Evolutionary conservation across 2,797 vertebrate species (phyloP), one percentile per base, ranked within the genome.

Genomic region (Pygocentrus nattereri): DNA sequence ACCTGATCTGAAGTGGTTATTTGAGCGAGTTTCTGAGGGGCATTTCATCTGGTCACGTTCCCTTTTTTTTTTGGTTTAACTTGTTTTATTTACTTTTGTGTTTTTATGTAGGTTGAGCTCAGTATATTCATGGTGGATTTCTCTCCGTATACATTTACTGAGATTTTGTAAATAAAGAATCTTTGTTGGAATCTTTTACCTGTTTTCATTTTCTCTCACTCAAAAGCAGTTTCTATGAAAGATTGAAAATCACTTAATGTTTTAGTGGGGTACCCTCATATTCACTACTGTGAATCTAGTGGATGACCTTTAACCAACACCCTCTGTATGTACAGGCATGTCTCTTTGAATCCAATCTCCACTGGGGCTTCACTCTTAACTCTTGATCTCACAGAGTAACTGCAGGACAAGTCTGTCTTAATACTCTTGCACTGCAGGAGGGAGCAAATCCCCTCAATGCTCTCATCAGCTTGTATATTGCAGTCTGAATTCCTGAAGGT

Each of bases 131-230:
- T 12, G 50, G 11, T 77, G 69, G 30, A 8, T 2, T 79, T 74
- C 70, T 76, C n/a, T 38, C 30, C 54, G 41, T 68, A 67, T 68
- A 5, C 38, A n/a, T 47, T 71, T 50, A 72, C 69, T 59, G 67
- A 67, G 62, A 69, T 90, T 91, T 91, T 94, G 92, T 94, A 93
- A 93, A 94, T 93, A 94, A 93, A 93, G 80, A 80, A 87, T 87
- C 18, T 85, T 85, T 78, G 74, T 70, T 70, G 81, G 50, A 49
- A 62, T 58, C 30, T 68, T 52, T 76, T 18, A 31, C 2, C 7
- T 64, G 27, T 31, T 52, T 75, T 70, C 5, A 21, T 80, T 59
- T 52, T 19, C 7, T 3, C 3, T 69, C 41, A 19, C n/a, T 5
- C 31, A 21, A n/a, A 61, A 61, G 25, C 11, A 27, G 16, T 11